Evolutionary conservation across 2,888 invertebrate species (phyloP).

Genomic region (Himalopsyche japonica): DNA sequence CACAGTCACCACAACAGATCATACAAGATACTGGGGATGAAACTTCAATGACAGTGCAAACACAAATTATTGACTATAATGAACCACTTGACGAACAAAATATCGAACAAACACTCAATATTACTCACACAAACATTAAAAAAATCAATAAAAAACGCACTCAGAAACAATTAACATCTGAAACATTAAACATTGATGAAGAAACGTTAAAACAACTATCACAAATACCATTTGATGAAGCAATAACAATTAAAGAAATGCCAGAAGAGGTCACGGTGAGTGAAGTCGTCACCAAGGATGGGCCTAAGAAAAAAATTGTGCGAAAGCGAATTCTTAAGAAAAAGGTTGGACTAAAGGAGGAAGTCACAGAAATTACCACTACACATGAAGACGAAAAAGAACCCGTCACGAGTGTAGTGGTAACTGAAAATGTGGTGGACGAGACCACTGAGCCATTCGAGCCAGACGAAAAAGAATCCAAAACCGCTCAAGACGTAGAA

Average conservation of each 20-base stretch:
- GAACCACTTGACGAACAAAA: conserved; percentile 52
- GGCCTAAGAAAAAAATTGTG: conserved; percentile 46
- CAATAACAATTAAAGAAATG: conserved; percentile 45
- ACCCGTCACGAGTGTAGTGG: conserved; percentile 43
- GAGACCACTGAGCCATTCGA: conserved; percentile 46
- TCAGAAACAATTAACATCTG: conserved; percentile 40
- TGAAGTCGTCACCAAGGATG: conserved; percentile 21
- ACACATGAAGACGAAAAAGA: conserved; percentile 45
- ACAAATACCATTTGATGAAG: conserved; percentile 44
- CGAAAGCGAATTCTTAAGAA: conserved; percentile 48
- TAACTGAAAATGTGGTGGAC: conserved; percentile 43
- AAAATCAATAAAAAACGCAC: conserved; percentile 43
- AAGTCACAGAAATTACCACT: conserved; percentile 49
- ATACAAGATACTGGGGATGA: conserved; percentile 3
- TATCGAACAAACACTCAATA: conserved; percentile 44
- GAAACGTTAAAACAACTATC: conserved; percentile 46
- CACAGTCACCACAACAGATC: neutral
- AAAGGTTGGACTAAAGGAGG: conserved; percentile 48
- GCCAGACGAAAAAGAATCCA: conserved; percentile 34
- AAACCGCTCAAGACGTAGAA: conserved; percentile 38
- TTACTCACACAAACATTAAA: conserved; percentile 38
- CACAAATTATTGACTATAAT: conserved; percentile 39
- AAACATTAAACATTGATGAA: conserved; percentile 44
- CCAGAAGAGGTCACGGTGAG: conserved; percentile 45
- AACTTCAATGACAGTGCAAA: neutral